A percentile compares a stretch with the other conserved stretches of the same genome.
Conservation (phyloP, 1,140 invertebrate species). For the Cataglyphis hispanica region DNA sequence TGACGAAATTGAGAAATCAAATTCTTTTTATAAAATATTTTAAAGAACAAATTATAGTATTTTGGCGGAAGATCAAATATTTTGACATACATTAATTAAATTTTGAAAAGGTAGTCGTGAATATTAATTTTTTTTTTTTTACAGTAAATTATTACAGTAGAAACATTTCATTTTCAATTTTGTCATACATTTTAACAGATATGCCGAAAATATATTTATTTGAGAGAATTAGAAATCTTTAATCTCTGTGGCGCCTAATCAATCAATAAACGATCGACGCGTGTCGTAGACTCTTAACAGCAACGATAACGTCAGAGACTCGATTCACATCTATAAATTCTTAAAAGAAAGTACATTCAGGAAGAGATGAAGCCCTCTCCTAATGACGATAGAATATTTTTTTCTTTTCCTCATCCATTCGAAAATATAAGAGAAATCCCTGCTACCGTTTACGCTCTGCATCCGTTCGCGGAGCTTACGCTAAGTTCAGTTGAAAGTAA, state of each 20-base stretch:
- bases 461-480: constrained; percentile 60
- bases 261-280: not conserved
- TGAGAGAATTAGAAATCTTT: not conserved
- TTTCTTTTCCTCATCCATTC: constrained; percentile 1
- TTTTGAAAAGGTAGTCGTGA: not conserved
- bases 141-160: not conserved
- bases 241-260: constrained; percentile 3
- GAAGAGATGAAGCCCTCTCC: not conserved
- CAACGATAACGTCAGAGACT: not conserved
- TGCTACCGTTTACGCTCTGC: constrained; percentile 50
- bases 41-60: not conserved
- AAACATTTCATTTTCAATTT: not conserved
- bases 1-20: not conserved
- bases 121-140: too few relatives aligned
- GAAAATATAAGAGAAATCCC: constrained; percentile 66
- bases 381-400: constrained; percentile 47
- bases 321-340: constrained; percentile 44
- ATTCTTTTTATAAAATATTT: not conserved
- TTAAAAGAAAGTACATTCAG: constrained; percentile 4
- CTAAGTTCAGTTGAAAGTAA: constrained; percentile 79
- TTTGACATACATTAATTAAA: not conserved
- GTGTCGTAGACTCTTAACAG: not conserved
- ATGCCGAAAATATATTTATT: not conserved
- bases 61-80: not conserved
- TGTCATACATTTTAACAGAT: not conserved